Evolutionary conservation across 2,113 vertebrate species (phyloP).

Genomic region (Solea senegalensis): DNA sequence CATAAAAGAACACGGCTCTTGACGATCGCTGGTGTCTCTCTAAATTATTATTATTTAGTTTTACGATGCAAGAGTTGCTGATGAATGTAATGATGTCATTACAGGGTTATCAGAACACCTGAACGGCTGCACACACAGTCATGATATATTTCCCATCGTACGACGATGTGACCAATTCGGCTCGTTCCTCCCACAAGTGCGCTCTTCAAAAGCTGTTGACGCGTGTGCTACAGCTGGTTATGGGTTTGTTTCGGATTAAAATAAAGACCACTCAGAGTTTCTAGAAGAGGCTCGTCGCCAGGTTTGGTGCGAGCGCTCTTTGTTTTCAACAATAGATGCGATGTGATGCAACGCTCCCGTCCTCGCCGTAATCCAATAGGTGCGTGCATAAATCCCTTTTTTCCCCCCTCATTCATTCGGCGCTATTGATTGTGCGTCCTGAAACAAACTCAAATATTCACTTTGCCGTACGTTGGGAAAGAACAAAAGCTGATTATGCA

Average conservation of each 20-base stretch:
- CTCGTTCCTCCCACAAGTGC: constrained; percentile 34
- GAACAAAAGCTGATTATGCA: constrained; percentile 64
- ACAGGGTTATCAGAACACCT: constrained; percentile 26
- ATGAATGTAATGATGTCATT: constrained; percentile 47
- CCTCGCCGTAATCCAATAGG: constrained; percentile 60
- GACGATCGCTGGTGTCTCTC: not conserved
- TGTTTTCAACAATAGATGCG: constrained; percentile 52
- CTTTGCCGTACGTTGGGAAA: constrained; percentile 46
- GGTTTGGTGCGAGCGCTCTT: constrained; percentile 34
- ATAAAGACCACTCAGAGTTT: constrained; percentile 50
- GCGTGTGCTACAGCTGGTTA: constrained; percentile 31
- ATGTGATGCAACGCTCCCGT: constrained; percentile 39
- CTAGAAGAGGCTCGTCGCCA: constrained; percentile 29
- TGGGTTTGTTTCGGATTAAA: constrained; percentile 37
- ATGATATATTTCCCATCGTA: constrained; percentile 19
- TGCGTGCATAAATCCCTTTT: constrained; percentile 42
- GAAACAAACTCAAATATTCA: constrained; percentile 65
- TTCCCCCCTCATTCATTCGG: constrained; percentile 13
- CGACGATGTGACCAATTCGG: constrained; percentile 35
- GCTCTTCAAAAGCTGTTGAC: constrained; percentile 43
- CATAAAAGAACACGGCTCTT: constrained; percentile 35
- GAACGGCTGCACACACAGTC: constrained; percentile 21
- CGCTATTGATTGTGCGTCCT: constrained; percentile 53
- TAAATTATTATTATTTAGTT: constrained; percentile 3
- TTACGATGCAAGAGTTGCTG: constrained; percentile 27